phyloP scores from a whole-genome alignment of 2,888 invertebrate species.

The Lymantria monacha region DNA sequence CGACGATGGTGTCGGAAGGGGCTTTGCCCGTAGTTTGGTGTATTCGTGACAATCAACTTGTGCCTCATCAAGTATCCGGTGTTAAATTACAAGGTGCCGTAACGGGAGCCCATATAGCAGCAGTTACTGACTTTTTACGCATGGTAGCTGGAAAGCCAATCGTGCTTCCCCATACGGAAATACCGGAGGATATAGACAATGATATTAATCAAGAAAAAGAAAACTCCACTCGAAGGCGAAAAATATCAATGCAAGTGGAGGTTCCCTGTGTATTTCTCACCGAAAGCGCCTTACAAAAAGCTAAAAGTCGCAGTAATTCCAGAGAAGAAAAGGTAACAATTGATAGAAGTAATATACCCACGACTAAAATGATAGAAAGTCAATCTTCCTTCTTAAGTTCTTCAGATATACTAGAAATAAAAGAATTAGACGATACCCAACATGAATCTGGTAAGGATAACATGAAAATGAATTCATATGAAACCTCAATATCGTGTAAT shows the following conservation, averaged over 20 bases:
- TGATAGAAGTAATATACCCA: conserved; percentile 57
- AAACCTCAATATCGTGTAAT: conserved; percentile 28
- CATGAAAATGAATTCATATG: conserved; percentile 35
- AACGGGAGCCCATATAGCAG: conserved; percentile 85
- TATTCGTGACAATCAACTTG: conserved; percentile 85
- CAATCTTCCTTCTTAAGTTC: conserved; percentile 56
- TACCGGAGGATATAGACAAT: conserved; percentile 69
- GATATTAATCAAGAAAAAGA: conserved; percentile 72
- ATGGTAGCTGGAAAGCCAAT: conserved; percentile 85
- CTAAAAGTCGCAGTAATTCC: conserved; percentile 71
- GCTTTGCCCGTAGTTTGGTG: conserved; percentile 85
- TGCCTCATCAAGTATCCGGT: conserved; percentile 85
- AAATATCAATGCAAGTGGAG: conserved; percentile 80
- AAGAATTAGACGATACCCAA: conserved; percentile 40
- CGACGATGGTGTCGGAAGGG: conserved; percentile 84
- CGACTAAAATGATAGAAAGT: conserved; percentile 61
- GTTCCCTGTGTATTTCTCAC: conserved; percentile 79
- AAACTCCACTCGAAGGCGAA: conserved; percentile 65
- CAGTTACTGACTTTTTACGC: conserved; percentile 84
- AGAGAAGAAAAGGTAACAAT: conserved; percentile 71
- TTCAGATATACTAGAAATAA: conserved; percentile 56
- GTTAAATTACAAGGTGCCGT: conserved; percentile 85
- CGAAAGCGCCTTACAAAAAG: conserved; percentile 74
- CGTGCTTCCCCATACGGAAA: conserved; percentile 76
- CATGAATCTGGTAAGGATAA: conserved; percentile 47